phyloP scores from a whole-genome alignment of 2,797 vertebrate genomes.

The Adrianichthys oophorus region DNA sequence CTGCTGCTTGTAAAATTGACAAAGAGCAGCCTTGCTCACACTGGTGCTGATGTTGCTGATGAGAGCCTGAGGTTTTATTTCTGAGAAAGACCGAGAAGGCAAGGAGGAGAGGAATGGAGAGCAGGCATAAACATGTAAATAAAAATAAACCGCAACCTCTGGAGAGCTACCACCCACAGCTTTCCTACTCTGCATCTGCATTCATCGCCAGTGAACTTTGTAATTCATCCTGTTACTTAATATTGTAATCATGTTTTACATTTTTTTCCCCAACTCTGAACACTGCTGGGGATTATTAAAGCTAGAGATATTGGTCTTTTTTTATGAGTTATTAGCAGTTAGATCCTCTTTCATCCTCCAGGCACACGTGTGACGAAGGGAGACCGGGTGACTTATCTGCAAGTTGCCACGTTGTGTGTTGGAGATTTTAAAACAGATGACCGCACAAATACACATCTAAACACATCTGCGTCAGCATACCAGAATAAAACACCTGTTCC shows the following conservation, averaged over 20 bases:
- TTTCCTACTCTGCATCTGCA: conserved; percentile 50
- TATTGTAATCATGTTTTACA: conserved; percentile 35
- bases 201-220: conserved; percentile 54
- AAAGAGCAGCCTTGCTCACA: conserved; percentile 52
- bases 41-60: conserved; percentile 69
- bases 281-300: conserved; percentile 17
- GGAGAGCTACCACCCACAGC: conserved; percentile 59
- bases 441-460: neutral
- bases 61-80: conserved; percentile 60
- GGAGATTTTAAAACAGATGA: too few species aligned
- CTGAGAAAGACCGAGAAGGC: conserved; percentile 28
- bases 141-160: conserved; percentile 68
- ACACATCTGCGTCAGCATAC: neutral
- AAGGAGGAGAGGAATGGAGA: conserved; percentile 24
- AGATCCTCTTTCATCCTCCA: conserved; percentile 1
- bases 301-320: conserved; percentile 32
- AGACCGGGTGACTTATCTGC: neutral
- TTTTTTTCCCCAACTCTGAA: conserved; percentile 3
- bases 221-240: conserved; percentile 39
- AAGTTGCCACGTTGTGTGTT: too few species aligned
- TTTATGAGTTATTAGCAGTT: conserved; percentile 11
- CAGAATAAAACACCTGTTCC: conserved; percentile 21
- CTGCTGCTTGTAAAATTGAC: conserved; percentile 64
- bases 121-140: conserved; percentile 31
- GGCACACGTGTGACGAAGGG: neutral